Evolutionary conservation across 2,888 invertebrate species (phyloP).

Genomic region (Cephus pygmeus): DNA sequence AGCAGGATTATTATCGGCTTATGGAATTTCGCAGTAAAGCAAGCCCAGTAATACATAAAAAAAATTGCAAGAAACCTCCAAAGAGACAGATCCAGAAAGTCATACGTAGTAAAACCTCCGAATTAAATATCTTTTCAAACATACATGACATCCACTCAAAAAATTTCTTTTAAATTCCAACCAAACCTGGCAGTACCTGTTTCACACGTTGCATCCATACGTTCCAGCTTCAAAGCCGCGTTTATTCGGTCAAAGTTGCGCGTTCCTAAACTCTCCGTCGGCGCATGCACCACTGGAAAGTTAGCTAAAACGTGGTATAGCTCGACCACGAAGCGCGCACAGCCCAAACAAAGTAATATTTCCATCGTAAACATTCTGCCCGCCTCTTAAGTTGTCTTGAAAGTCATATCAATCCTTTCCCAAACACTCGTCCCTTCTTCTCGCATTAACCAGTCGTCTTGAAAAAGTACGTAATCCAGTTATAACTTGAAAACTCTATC

Average conservation of each 20-base stretch:
- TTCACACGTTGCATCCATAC: neutral
- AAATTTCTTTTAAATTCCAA: neutral
- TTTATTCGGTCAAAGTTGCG: neutral
- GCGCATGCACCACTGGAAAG: neutral
- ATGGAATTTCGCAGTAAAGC: neutral
- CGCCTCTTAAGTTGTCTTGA: neutral
- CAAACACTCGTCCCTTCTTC: neutral
- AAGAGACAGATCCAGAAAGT: neutral
- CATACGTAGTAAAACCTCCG: neutral
- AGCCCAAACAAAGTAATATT: neutral
- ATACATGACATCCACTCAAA: neutral
- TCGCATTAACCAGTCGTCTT: neutral
- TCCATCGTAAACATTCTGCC: neutral
- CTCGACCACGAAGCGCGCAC: neutral
- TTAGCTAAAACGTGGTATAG: neutral
- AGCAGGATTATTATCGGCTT: neutral
- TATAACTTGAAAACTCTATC: neutral
- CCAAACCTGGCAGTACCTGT: neutral
- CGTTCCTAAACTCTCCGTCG: neutral
- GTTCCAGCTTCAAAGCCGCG: neutral
- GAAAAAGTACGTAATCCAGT: neutral
- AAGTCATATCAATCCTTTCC: neutral
- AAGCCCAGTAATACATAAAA: neutral
- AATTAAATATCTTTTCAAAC: no score
- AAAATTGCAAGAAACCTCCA: neutral